Evolutionary conservation across 2,888 invertebrate species (phyloP).

Genomic region (Ecliptopera silaceata): DNA sequence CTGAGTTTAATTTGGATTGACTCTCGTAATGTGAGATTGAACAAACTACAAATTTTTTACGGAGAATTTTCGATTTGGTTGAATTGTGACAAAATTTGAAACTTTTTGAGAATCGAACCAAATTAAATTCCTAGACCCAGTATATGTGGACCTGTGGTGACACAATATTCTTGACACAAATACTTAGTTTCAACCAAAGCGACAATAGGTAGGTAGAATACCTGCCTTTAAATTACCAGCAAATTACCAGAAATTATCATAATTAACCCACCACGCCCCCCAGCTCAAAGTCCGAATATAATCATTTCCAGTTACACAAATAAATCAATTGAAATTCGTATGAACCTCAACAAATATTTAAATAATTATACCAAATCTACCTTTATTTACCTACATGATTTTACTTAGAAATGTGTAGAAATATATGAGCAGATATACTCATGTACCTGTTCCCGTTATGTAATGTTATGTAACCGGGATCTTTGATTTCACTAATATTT

Average conservation of each 20-base stretch:
- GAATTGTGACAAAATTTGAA: too few relatives aligned
- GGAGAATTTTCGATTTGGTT: too few relatives aligned
- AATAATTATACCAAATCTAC: neutral
- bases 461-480: too few relatives aligned
- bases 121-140: neutral
- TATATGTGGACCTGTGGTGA: too few relatives aligned
- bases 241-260: slow-evolving; percentile 20
- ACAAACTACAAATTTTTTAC: too few relatives aligned
- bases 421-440: too few relatives aligned
- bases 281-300: slow-evolving; percentile 9
- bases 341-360: neutral
- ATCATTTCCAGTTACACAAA: slow-evolving; percentile 2
- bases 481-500: too few relatives aligned
- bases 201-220: neutral
- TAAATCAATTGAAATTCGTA: neutral
- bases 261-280: slow-evolving; percentile 24
- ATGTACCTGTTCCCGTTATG: too few relatives aligned
- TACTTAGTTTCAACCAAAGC: neutral
- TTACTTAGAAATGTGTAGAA: too few relatives aligned
- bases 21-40: too few relatives aligned
- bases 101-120: too few relatives aligned
- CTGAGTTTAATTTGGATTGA: too few relatives aligned
- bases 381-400: neutral
- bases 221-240: neutral
- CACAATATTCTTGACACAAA: neutral